Evolutionary conservation across 2,113 vertebrate genomes (phyloP).

Genomic region (Podiceps cristatus): DNA sequence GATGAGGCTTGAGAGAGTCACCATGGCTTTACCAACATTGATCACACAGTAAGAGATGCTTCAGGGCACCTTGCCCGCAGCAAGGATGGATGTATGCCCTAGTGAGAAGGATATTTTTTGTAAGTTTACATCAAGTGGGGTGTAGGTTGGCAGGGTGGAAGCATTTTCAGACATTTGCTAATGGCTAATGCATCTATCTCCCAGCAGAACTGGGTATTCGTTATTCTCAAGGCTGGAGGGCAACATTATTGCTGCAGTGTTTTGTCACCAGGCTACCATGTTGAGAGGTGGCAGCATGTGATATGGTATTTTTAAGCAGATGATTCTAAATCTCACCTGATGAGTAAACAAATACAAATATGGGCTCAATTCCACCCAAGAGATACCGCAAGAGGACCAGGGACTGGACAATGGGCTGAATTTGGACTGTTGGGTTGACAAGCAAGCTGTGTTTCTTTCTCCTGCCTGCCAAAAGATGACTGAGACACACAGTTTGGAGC

Average conservation of each 20-base stretch:
- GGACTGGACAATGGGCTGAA: not conserved
- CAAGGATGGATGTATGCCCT: not conserved
- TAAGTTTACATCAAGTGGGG: not conserved
- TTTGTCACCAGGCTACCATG: not conserved
- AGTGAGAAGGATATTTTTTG: not conserved
- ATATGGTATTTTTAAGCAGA: not conserved
- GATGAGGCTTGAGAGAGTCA: not conserved
- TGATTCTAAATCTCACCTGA: not conserved
- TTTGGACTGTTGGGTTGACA: not conserved
- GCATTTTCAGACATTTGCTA: not conserved
- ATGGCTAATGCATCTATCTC: not conserved
- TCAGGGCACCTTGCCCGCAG: not conserved
- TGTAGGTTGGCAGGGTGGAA: not conserved
- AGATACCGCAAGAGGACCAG: not conserved
- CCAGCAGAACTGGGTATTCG: not conserved
- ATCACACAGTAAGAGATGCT: not conserved
- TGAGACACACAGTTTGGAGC: not conserved
- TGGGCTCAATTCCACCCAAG: not conserved
- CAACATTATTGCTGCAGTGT: not conserved
- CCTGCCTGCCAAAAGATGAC: not conserved
- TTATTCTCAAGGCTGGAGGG: not conserved
- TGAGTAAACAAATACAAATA: not conserved
- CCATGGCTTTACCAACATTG: not conserved
- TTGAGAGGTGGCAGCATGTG: fast-evolving
- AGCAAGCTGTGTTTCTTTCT: not conserved